These are phyloP conservation scores for Pyrgus malvae DNA, from an alignment of 2,888 invertebrate species.

Conservation along the genomic window DNA sequence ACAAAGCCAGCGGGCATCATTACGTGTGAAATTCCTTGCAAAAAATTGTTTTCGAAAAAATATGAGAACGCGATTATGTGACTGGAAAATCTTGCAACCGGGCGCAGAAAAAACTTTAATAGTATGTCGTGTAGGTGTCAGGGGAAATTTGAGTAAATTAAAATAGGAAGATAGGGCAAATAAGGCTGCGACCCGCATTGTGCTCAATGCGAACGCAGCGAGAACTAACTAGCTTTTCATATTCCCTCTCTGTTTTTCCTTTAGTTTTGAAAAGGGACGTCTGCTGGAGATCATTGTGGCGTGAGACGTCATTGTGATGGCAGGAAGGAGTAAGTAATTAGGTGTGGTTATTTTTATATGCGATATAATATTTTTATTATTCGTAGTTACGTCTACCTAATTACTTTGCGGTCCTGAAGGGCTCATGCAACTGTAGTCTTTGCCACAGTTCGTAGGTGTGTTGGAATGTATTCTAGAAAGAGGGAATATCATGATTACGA, in stretches of 20 bases:
- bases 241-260: conserved; percentile 35
- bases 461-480: background rate
- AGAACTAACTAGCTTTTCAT: conserved; percentile 65
- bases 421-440: conserved; percentile 2
- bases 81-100: conserved; percentile 28
- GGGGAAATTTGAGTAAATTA: conserved; percentile 83
- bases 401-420: conserved; percentile 21
- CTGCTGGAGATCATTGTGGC: conserved; percentile 50
- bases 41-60: conserved; percentile 25
- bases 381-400: conserved; percentile 23
- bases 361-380: conserved; percentile 31
- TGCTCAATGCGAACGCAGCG: conserved; percentile 57
- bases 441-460: background rate
- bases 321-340: conserved; percentile 74
- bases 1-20: conserved; percentile 20
- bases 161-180: conserved; percentile 81
- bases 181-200: conserved; percentile 65
- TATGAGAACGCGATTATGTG: conserved; percentile 10
- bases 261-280: conserved; percentile 34
- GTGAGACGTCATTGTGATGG: conserved; percentile 62
- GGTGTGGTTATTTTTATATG: conserved; percentile 56
- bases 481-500: background rate
- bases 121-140: conserved; percentile 77
- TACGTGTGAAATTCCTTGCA: conserved; percentile 24
- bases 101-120: conserved; percentile 40